Evolutionary conservation across 2,888 invertebrate species (phyloP), one percentile per base, ranked within the genome.

Genomic region (Scelioninae gen. 2): DNA sequence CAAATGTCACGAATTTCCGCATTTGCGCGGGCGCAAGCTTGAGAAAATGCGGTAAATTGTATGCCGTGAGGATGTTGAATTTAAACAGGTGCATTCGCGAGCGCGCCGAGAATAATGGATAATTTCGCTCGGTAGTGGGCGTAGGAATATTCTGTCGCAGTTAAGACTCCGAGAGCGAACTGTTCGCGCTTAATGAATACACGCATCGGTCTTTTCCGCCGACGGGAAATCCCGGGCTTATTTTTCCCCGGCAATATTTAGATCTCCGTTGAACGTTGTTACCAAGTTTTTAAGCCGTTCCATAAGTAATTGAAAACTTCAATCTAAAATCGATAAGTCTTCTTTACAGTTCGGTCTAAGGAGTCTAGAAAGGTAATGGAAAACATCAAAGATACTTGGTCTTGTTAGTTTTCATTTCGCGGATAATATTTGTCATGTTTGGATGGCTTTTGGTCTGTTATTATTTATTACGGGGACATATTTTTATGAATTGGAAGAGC

Each of bases 41-140:
- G 52, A 67, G 77, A 75, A 80, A 81, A 76, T 79, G 73, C 74
- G 81, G 78, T 82, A 81, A 83, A 81, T 82, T 80, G 77, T 80
- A 78, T 52, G 65, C 65, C n/a, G n/a, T n/a, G n/a, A n/a, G n/a
- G 19, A 52, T 53, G 64, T 53, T 28, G 63, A 58, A 63, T 68
- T 73, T 67, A 63, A 73, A 67, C 73, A 67, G 50, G 55, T 68
- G 61, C 52, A 48, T 61, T 18, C 57, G 60, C 48, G 53, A n/a
- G n/a, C 50, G 52, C 39, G 45, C 31, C 35, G 57, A 57, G 67
- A 61, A 57, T 68, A 73, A 67, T 63, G 61, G 68, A 63, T 63
- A 68, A 73, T 68, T 63, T 73, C 33, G 45, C 45, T 46, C 11
- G n/a, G 37, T 19, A 19, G 41, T 18, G 37, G 11, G 46, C 41